Evolutionary conservation across 2,888 invertebrate genomes (phyloP).

Genomic region (Camptogramma bilineatum): DNA sequence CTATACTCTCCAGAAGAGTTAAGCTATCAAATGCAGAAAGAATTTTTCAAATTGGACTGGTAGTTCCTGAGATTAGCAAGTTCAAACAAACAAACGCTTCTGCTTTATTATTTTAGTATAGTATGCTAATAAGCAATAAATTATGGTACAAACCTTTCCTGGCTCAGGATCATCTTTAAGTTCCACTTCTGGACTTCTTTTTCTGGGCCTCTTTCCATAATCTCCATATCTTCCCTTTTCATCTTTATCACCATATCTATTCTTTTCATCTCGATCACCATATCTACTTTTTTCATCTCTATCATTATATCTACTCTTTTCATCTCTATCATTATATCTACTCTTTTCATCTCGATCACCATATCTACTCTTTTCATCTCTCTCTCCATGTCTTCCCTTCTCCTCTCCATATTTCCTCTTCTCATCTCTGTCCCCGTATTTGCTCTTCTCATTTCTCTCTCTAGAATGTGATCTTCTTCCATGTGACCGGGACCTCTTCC

Average conservation of each 20-base stretch:
- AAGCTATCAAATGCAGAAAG: no score
- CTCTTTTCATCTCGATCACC: slow-evolving; percentile 52
- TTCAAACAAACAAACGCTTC: no score
- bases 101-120: no score
- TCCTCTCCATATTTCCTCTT: slow-evolving; percentile 58
- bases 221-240: slow-evolving; percentile 46
- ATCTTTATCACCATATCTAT: slow-evolving; percentile 56
- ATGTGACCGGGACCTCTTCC: slow-evolving; percentile 53
- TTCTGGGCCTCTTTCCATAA: slow-evolving; percentile 64
- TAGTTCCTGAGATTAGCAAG: no score
- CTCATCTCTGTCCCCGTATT: slow-evolving; percentile 48
- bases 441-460: slow-evolving; percentile 38
- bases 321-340: slow-evolving; percentile 56
- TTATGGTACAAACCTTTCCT: slow-evolving; percentile 84
- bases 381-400: slow-evolving; percentile 46
- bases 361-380: slow-evolving; percentile 31
- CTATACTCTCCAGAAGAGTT: no score
- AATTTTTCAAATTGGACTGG: no score
- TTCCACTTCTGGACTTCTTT: slow-evolving; percentile 80
- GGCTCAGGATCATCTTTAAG: slow-evolving; percentile 91
- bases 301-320: slow-evolving; percentile 51
- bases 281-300: slow-evolving; percentile 49
- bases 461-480: slow-evolving; percentile 52
- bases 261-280: slow-evolving; percentile 49
- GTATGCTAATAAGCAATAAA: neutral